Percentiles rank a stretch among this genome's conserved stretches.
phyloP scores from a whole-genome alignment of 2,888 invertebrate genomes.

The Tachina lurida region DNA sequence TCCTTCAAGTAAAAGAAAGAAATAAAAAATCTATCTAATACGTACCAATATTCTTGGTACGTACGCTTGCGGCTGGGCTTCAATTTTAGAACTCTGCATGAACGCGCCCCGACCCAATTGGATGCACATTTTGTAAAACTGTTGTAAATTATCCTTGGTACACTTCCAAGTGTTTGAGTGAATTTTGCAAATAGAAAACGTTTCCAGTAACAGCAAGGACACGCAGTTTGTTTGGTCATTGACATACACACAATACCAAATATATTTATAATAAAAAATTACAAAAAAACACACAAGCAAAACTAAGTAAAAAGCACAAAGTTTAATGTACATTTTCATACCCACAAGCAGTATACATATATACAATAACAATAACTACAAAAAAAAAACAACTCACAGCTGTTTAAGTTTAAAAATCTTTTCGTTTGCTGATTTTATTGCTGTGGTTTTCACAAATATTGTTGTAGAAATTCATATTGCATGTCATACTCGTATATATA shows the following conservation, averaged over 20 bases:
- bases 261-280: background rate
- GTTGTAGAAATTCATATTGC: slow-evolving; percentile 36
- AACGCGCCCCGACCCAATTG: background rate
- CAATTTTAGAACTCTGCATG: too few species aligned
- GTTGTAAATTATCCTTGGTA: background rate
- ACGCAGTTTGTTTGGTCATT: slow-evolving; percentile 65
- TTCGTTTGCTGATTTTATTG: background rate
- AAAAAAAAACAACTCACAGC: slow-evolving; percentile 59
- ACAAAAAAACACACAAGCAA: too few species aligned
- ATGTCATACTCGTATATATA: slow-evolving; percentile 56
- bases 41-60: too few species aligned
- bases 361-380: slow-evolving; percentile 12
- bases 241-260: slow-evolving; percentile 47
- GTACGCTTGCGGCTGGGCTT: too few species aligned
- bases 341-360: background rate
- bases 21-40: too few species aligned
- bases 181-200: slow-evolving; percentile 1
- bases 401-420: slow-evolving; percentile 32
- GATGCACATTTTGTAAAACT: background rate
- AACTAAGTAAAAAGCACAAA: slow-evolving; percentile 20
- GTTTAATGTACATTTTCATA: slow-evolving; percentile 33
- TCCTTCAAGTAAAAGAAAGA: too few species aligned
- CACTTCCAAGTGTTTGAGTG: background rate
- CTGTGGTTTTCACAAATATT: slow-evolving; percentile 11
- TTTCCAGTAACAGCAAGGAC: slow-evolving; percentile 51